A percentile compares a stretch with the other conserved stretches of the same genome.
Conservation (phyloP, 2,888 invertebrate genomes). For the Eubasilissa splendida region DNA sequence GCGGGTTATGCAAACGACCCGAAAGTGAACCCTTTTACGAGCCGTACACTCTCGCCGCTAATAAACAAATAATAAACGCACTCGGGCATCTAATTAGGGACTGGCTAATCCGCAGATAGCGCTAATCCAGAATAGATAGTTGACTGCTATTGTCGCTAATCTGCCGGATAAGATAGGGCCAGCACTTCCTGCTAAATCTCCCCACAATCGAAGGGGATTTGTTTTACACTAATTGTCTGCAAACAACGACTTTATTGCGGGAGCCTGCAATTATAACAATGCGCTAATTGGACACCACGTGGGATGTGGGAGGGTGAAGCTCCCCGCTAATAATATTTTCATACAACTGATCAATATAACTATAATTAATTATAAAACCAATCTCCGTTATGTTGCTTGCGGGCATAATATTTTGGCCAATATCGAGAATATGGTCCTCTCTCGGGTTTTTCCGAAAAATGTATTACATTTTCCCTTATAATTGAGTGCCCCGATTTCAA, state of each 20-base stretch:
- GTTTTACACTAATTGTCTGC: background rate
- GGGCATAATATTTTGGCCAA: too few species aligned
- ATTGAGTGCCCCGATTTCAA: too few species aligned
- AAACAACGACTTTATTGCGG: background rate
- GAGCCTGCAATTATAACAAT: too few species aligned
- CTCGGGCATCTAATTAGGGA: background rate
- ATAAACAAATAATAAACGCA: background rate
- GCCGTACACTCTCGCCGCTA: background rate
- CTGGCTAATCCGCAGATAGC: background rate
- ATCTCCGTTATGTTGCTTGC: too few species aligned
- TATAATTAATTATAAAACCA: too few species aligned
- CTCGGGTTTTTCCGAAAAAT: too few species aligned
- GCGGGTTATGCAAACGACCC: background rate
- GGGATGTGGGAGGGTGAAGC: too few species aligned
- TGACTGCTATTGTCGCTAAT: background rate
- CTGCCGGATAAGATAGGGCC: background rate
- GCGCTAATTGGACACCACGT: too few species aligned
- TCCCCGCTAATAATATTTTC: too few species aligned
- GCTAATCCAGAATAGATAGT: conserved; percentile 3
- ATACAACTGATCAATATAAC: too few species aligned
- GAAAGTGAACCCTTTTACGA: background rate
- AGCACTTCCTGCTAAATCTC: background rate
- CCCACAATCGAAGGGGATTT: background rate
- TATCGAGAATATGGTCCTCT: too few species aligned
- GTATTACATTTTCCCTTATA: too few species aligned